phyloP scores from a whole-genome alignment of 2,113 vertebrate genomes.

The Tonatia bakeri region DNA sequence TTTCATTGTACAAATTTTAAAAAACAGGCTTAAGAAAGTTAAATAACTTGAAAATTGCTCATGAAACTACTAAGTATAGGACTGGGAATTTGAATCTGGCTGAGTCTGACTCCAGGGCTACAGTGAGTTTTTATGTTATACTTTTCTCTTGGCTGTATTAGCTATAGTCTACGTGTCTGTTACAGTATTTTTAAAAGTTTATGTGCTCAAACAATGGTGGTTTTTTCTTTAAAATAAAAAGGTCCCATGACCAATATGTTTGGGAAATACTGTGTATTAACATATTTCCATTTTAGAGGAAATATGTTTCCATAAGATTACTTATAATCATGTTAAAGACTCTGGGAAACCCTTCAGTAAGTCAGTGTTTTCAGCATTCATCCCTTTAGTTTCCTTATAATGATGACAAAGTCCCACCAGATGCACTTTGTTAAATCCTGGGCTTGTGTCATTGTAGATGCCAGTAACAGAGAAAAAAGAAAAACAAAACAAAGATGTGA shows the following conservation, averaged over 20 bases:
- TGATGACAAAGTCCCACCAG: neutral
- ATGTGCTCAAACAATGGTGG: neutral
- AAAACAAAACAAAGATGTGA: neutral
- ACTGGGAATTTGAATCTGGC: neutral
- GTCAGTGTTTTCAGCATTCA: neutral
- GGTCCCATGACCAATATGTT: neutral
- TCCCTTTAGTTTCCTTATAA: neutral
- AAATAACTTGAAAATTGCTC: neutral
- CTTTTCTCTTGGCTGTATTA: neutral
- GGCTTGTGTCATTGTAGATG: neutral
- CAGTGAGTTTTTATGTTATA: neutral
- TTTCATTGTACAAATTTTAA: neutral
- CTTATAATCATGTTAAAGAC: neutral
- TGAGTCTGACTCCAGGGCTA: neutral
- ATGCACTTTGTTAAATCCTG: neutral
- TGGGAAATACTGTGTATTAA: neutral
- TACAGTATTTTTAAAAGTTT: neutral
- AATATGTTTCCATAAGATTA: neutral
- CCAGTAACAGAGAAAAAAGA: neutral
- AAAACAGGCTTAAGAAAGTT: neutral
- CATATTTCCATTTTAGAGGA: neutral
- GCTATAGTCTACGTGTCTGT: neutral
- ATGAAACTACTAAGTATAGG: neutral
- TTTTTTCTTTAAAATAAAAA: too few relatives aligned
- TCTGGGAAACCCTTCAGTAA: neutral